A percentile compares a stretch with the other conserved stretches of the same genome.
Evolutionary conservation across 2,888 invertebrate species (phyloP).

Genomic region (Mellilla xanthometata): DNA sequence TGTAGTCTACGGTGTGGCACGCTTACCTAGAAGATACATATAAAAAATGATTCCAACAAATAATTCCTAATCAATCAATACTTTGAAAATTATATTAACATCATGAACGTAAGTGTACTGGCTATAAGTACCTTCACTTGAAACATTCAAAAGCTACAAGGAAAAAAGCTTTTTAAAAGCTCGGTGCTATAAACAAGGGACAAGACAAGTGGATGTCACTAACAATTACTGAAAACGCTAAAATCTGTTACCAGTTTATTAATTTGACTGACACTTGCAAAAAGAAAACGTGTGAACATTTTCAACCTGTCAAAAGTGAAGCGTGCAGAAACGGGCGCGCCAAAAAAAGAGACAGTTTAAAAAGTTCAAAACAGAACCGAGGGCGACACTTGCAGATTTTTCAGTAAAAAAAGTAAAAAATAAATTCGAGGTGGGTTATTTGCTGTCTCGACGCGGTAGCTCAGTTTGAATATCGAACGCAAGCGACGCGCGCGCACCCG

Average conservation of each 20-base stretch:
- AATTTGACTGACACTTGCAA: not conserved
- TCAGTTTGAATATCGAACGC: conserved; percentile 73
- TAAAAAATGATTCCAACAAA: too few species aligned
- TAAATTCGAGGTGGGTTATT: conserved; percentile 58
- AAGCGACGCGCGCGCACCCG: conserved; percentile 66
- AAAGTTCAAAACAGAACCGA: conserved; percentile 53
- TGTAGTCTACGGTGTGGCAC: too few species aligned
- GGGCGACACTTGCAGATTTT: conserved; percentile 62
- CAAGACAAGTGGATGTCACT: not conserved
- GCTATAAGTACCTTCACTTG: too few species aligned
- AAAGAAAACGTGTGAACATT: conserved; percentile 9
- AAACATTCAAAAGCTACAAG: too few species aligned
- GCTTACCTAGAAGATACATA: too few species aligned
- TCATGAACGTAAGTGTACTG: too few species aligned
- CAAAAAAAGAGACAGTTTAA: conserved; percentile 43
- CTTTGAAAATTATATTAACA: too few species aligned
- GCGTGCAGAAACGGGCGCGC: conserved; percentile 51
- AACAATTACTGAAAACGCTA: conserved; percentile 5
- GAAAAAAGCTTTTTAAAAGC: not conserved
- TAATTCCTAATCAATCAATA: too few species aligned
- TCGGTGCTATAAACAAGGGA: not conserved
- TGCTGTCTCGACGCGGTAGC: conserved; percentile 60
- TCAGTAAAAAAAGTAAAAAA: conserved; percentile 64
- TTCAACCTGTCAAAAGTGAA: conserved; percentile 66
- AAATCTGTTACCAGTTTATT: too few species aligned